A percentile compares a stretch with the other conserved stretches of the same genome.
Evolutionary conservation across 2,113 vertebrate species (phyloP).

Genomic region (Chloebia gouldiae): DNA sequence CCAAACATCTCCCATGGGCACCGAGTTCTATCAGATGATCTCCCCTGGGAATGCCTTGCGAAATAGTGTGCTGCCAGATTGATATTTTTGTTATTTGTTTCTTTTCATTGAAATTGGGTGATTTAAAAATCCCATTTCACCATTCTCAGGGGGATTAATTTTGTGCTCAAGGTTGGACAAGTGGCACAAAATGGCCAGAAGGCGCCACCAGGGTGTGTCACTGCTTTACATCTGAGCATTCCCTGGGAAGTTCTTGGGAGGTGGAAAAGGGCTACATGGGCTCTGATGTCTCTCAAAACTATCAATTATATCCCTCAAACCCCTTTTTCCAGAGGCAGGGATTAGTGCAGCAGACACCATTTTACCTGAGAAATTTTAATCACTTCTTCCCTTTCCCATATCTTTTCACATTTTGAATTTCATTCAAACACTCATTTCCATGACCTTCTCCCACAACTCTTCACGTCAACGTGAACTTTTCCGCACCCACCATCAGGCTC

Average conservation of each 20-base stretch:
- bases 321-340: background rate
- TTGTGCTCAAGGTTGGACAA: background rate
- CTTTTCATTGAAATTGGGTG: background rate
- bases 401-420: background rate
- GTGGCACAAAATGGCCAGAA: background rate
- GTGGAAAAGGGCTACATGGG: background rate
- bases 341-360: background rate
- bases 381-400: background rate
- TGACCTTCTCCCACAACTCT: background rate
- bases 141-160: no score
- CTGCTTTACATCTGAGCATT: background rate
- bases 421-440: background rate
- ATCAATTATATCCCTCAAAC: background rate
- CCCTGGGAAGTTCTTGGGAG: background rate
- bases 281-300: background rate
- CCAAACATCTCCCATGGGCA: background rate
- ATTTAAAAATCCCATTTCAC: background rate
- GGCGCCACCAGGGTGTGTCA: background rate
- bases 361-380: background rate
- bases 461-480: background rate
- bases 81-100: background rate
- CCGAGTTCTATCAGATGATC: background rate
- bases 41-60: background rate
- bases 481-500: background rate
- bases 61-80: background rate